Base-by-base conservation (phyloP, 1,140 invertebrate genomes). In the Drosophila neocordata region DNA sequence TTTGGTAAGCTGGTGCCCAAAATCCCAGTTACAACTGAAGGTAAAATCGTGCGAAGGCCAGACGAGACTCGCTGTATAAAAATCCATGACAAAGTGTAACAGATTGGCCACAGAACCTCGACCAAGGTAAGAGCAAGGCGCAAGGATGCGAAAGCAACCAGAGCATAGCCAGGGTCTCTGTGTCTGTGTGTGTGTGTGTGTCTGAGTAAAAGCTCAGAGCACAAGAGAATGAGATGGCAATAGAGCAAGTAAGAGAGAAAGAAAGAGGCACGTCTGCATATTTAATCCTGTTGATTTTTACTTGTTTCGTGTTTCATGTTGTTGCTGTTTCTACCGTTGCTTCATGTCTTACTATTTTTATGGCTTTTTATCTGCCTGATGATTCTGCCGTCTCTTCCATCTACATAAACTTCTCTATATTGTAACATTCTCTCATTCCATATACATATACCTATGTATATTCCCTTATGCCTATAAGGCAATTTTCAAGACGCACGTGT, bases 231-330 rank as follows among this genome's bases (percentile, higher is more conserved):
- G 8, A 59, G 48, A 53, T 61, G 65, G 55, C 55, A 53, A 57
- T 12, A 58, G 65, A 37, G 41, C 38, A 53, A 35, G 11, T 9
- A 15, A 41, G 15, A 59, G 34, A 58, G 6, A 37, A 11, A 58
- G 57, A 63, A 64, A 51, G 37, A 53, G 63, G 53, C 71, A 67
- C 73, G 76, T 62, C 31, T 87, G 83, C 82, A 87, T 87, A 82
- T 87, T 87, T 88, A 87, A 87, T 87, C 83, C 79, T 87, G 83
- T 87, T 87, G 83, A 88, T 87, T 85, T 88, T 87, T 87, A 87
- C 82, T 88, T 87, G 82, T 82, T 87, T 78, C 75, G 83, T 37
- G 22, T 27, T 60, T 38, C 41, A 48, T 48, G 15, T 64, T 13
- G 41, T 62, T 37, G 38, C 15, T 55, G 63, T 38, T 72, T 51